These are phyloP conservation scores for Corvus hawaiiensis DNA, from an alignment of 2,113 vertebrate genomes.

Conservation along the genomic window DNA sequence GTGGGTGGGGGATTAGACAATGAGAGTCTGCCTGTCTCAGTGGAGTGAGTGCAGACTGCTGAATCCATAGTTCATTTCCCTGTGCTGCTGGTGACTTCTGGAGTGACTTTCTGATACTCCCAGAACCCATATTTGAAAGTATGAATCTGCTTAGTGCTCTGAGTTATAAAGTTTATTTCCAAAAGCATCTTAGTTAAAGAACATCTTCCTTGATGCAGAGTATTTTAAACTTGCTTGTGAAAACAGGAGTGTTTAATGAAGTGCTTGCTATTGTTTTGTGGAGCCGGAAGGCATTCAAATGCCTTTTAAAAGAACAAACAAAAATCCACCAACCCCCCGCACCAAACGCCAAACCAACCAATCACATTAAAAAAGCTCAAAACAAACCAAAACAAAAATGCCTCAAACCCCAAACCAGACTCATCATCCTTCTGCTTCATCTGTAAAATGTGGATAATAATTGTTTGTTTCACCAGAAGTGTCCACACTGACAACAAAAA, in stretches of 20 bases:
- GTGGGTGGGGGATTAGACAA: too few relatives aligned
- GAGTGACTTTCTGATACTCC: not conserved
- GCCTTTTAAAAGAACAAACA: not conserved
- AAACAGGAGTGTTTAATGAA: not conserved
- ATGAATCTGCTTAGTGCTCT: not conserved
- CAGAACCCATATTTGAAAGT: not conserved
- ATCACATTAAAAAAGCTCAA: not conserved
- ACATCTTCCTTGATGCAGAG: not conserved
- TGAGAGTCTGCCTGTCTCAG: not conserved
- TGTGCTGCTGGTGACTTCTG: not conserved
- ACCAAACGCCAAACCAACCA: not conserved
- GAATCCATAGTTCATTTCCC: not conserved
- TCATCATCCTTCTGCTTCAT: not conserved
- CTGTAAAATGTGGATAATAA: not conserved
- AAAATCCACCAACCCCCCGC: not conserved
- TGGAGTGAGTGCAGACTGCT: fast-evolving
- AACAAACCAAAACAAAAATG: not conserved
- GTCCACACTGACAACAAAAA: not conserved
- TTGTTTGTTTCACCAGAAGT: not conserved
- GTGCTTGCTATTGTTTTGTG: not conserved
- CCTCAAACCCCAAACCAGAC: not conserved
- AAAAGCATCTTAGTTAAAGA: not conserved
- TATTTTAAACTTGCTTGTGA: not conserved
- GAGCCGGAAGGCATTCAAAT: not conserved
- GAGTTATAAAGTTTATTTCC: not conserved